phyloP scores from a whole-genome alignment of 2,113 vertebrate species.

The Clinocottus analis region DNA sequence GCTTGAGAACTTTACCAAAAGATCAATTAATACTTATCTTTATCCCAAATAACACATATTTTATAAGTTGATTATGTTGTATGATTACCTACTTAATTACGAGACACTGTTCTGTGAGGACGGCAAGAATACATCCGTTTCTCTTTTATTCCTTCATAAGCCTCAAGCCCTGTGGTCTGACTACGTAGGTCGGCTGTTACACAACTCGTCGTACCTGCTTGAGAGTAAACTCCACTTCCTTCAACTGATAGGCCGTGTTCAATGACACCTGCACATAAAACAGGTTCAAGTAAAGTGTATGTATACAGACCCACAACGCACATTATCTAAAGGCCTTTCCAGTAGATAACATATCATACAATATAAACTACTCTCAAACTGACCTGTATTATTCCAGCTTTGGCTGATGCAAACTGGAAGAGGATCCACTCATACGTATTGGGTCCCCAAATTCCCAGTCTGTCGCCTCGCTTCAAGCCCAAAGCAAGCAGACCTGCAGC shows the following conservation, averaged over 20 bases:
- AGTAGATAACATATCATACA: background rate
- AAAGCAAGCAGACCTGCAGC: slow-evolving; percentile 91
- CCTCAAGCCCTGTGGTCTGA: background rate
- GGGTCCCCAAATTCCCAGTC: slow-evolving; percentile 93
- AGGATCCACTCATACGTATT: slow-evolving; percentile 94
- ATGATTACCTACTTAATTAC: too few relatives aligned
- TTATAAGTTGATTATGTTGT: too few relatives aligned
- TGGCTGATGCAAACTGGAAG: slow-evolving; percentile 91
- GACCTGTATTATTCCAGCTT: slow-evolving; percentile 94
- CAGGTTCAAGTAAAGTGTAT: background rate
- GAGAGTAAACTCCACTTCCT: slow-evolving; percentile 88
- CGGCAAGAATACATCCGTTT: too few relatives aligned
- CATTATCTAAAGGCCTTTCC: background rate
- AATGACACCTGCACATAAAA: slow-evolving; percentile 85
- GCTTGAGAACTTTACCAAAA: background rate
- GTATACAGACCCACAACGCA: too few relatives aligned
- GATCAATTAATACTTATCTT: background rate
- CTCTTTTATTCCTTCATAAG: too few relatives aligned
- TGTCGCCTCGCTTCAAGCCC: slow-evolving; percentile 89
- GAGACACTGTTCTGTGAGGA: too few relatives aligned
- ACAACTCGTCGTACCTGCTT: slow-evolving; percentile 83
- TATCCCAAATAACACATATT: background rate
- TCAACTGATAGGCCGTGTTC: slow-evolving; percentile 92
- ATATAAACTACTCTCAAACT: slow-evolving; percentile 45
- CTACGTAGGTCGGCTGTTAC: background rate